Conservation (phyloP, 2,113 vertebrate genomes). For the Callocephalon fimbriatum region DNA sequence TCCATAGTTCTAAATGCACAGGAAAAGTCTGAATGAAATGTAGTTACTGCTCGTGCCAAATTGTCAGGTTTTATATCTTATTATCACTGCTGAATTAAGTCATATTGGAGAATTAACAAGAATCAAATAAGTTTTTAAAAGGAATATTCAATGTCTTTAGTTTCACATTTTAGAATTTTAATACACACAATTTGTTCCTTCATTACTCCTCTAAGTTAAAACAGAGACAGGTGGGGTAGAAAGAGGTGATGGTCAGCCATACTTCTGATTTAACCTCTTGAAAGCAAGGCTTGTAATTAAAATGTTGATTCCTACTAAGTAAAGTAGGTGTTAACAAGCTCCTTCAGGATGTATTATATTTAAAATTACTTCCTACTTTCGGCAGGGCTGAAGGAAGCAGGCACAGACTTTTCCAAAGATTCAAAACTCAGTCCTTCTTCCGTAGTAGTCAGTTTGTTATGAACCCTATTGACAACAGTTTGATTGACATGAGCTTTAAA, state of each 20-base stretch:
- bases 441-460: not conserved
- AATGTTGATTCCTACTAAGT: not conserved
- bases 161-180: not conserved
- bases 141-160: not conserved
- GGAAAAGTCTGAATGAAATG: not conserved
- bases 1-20: not conserved
- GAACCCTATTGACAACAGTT: not conserved
- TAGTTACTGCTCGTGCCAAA: not conserved
- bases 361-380: not conserved
- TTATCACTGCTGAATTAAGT: not conserved
- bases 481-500: not conserved
- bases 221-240: not conserved
- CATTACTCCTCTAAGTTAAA: not conserved
- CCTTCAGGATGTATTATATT: not conserved
- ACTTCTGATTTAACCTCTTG: not conserved
- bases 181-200: not conserved
- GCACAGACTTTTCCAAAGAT: not conserved
- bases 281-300: not conserved
- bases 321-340: not conserved
- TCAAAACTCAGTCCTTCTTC: not conserved
- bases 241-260: not conserved
- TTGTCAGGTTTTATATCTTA: not conserved
- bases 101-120: not conserved
- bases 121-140: not conserved
- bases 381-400: not conserved